Base-by-base conservation (phyloP, 2,113 vertebrate genomes). In the Serinus canaria region DNA sequence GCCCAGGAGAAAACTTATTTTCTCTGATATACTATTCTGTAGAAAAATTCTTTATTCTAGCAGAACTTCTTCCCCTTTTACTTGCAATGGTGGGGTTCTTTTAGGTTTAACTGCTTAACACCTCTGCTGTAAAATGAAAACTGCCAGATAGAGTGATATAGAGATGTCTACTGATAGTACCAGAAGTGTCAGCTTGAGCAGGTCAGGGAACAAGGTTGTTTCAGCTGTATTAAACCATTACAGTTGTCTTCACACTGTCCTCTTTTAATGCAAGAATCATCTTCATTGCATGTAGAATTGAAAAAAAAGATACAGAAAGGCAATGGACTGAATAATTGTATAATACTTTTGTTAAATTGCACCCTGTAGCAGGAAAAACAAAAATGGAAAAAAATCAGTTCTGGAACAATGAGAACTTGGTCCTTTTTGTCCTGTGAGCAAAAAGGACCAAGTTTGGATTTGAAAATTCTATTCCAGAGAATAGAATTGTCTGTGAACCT, bases 1-100 rank as follows among this genome's bases (percentile, higher is more conserved):
- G 7, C 19, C 5, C 13, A 39, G n/a, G 10, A 87, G 6, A 53
- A 87, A 62, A 11, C 4, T 67, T 79, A 7, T 44, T 78, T 70
- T n/a, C 13, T 84, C 19, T 47, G 47, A 12, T 52, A 46, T 23
- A 7, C 1, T 5, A 22, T 73, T 77, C 21, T 66, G 25, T 11
- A 74, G 37, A 63, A 76, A 92, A 37, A 0, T 23, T 15, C 13
- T 5, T n/a, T 86, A 22, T 76, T 81, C 13, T 77, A 39, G 6
- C 23, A 43, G 25, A 50, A 27, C 3, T 16, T 78, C 39, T 59
- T 66, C 19, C 15, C n/a, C n/a, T 89, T 89, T 87, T 30, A 27
- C 4, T 69, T 33, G 15, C 6, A 53, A 27, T 17, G 3, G 8
- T 60, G 10, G 5, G 1, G 0, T 6, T 28, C 27, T 74, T 64